These are phyloP conservation scores for Psammodynastes pulverulentus DNA, from an alignment of 2,113 vertebrate genomes.

Conservation along the genomic window DNA sequence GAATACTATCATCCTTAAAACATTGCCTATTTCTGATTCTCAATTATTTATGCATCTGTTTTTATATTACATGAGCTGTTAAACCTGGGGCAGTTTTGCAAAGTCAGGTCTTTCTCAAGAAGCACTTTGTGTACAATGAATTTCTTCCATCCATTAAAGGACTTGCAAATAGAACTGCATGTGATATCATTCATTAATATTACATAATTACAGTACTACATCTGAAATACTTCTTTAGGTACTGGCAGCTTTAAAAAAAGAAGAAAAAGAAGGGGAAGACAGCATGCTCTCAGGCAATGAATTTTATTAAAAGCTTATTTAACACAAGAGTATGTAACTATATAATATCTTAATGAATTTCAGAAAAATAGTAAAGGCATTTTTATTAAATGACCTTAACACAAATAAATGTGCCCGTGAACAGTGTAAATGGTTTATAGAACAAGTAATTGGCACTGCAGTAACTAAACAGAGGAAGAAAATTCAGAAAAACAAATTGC, in stretches of 20 bases:
- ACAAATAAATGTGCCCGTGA: slow-evolving; percentile 58
- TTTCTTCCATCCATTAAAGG: slow-evolving; percentile 40
- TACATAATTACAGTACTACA: slow-evolving; percentile 61
- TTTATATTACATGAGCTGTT: slow-evolving; percentile 65
- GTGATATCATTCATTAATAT: slow-evolving; percentile 65
- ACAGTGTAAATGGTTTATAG: slow-evolving; percentile 60
- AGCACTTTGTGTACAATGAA: slow-evolving; percentile 59
- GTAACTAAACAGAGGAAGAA: slow-evolving; percentile 39
- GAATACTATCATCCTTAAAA: slow-evolving; percentile 43
- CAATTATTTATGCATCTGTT: slow-evolving; percentile 71
- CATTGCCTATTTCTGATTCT: slow-evolving; percentile 68
- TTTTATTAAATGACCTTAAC: slow-evolving; percentile 63
- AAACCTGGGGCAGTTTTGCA: slow-evolving; percentile 58
- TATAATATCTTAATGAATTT: slow-evolving; percentile 51
- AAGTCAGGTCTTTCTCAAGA: slow-evolving; percentile 64
- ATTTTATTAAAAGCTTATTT: slow-evolving; percentile 67
- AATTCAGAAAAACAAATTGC: slow-evolving; percentile 44
- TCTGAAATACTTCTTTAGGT: slow-evolving; percentile 62
- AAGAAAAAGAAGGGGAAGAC: background rate
- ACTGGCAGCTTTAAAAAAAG: slow-evolving; percentile 38
- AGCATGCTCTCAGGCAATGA: slow-evolving; percentile 51
- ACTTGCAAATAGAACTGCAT: slow-evolving; percentile 48
- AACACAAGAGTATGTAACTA: slow-evolving; percentile 55
- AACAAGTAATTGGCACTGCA: slow-evolving; percentile 45
- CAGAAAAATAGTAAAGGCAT: slow-evolving; percentile 45